Evolutionary conservation across 2,797 vertebrate species (phyloP).

Genomic region (Columba guinea): DNA sequence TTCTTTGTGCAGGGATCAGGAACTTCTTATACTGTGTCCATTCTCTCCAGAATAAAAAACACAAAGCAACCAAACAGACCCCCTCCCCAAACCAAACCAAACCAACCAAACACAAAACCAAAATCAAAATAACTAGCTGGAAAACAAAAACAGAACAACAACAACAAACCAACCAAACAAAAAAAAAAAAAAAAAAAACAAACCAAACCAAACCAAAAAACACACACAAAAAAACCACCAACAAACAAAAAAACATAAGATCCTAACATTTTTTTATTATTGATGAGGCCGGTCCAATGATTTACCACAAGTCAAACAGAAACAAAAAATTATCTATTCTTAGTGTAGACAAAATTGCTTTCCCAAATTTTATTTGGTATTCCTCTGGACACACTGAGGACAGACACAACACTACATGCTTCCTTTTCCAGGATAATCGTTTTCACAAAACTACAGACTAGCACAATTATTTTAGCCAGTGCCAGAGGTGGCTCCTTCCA

Average conservation of each 20-base stretch:
- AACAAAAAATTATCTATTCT: neutral
- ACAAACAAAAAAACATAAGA: fast-evolving
- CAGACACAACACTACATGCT: neutral
- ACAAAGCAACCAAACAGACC: neutral
- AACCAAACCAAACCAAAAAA: neutral
- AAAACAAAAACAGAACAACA: neutral
- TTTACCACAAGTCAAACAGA: neutral
- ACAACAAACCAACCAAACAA: neutral
- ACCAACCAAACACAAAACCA: neutral
- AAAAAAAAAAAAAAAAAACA: neutral
- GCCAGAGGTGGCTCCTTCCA: neutral
- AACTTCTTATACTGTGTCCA: neutral
- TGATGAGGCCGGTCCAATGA: neutral
- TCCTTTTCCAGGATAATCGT: neutral
- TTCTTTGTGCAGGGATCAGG: neutral
- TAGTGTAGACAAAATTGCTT: neutral
- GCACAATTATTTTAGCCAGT: neutral
- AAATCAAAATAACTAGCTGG: neutral
- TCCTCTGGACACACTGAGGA: neutral
- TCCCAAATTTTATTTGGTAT: neutral
- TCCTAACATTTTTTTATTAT: neutral
- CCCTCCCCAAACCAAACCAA: neutral
- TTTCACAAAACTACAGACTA: neutral
- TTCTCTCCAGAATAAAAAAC: neutral
- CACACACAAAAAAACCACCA: neutral